Conservation (phyloP, 2,888 invertebrate species). For the Eupeodes luniger region DNA sequence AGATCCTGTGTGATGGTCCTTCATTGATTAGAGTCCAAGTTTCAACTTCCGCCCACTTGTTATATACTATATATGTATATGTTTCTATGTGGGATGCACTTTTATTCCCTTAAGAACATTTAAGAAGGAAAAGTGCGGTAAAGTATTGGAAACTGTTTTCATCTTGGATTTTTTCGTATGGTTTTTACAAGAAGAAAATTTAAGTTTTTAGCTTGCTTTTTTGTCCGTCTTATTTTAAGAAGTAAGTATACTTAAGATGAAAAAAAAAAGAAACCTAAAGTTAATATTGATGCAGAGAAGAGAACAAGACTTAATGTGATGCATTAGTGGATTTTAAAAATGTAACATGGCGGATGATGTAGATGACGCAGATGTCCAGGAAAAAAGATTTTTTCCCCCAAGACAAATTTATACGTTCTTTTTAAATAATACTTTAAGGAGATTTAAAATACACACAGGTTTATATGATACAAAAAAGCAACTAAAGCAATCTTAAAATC, state of each 20-base stretch:
- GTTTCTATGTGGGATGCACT: constrained; percentile 32
- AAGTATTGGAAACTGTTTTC: constrained; percentile 62
- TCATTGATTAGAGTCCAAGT: constrained; percentile 75
- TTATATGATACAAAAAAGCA: too few relatives aligned
- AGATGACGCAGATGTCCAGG: constrained; percentile 55
- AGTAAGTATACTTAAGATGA: neutral
- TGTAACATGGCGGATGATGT: constrained; percentile 56
- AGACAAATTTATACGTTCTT: neutral
- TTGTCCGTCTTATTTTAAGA: constrained; percentile 1
- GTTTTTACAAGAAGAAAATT: constrained; percentile 61
- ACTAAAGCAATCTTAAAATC: too few relatives aligned
- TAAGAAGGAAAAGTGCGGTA: constrained; percentile 49
- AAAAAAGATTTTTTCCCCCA: neutral
- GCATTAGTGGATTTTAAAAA: constrained; percentile 76
- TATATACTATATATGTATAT: neutral
- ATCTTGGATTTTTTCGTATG: constrained; percentile 6
- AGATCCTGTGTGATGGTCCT: constrained; percentile 49
- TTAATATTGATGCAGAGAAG: constrained; percentile 42
- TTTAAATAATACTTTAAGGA: neutral
- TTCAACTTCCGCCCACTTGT: constrained; percentile 39
- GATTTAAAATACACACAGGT: too few relatives aligned
- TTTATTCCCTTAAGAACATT: constrained; percentile 57
- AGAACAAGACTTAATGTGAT: constrained; percentile 67
- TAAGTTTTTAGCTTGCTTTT: constrained; percentile 47
- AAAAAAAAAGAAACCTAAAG: constrained; percentile 5